Base-by-base conservation (phyloP, 23 tunicate genomes). In the Ascidia mentula region DNA sequence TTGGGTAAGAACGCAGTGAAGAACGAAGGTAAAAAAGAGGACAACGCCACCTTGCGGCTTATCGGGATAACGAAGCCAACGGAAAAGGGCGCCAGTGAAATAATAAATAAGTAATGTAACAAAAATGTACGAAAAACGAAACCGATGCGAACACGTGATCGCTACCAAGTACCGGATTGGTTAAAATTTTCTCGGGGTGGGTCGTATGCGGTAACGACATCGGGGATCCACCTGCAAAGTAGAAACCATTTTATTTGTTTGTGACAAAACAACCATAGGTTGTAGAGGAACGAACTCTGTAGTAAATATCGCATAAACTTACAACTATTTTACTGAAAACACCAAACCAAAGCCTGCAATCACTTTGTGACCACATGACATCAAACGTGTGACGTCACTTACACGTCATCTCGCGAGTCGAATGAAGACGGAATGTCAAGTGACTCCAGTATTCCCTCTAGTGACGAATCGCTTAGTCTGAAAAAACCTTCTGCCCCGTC, bases 391-490 rank as follows among this genome's bases (percentile, higher is more conserved):
- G 65, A 53, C 65, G 65, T 53, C 74, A 71, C 74, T 71, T 71
- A 71, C 74, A 71, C 39, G 38, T 33, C 74, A 34, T 71, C 74
- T 3, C 65, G 65, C 65, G 65, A 53, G 32, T 71, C 74, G 39
- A 30, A 71, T 22, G 32, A 18, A 18, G 74, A 34, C 17, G 81
- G 81, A 46, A 77, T 31, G 45, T 42, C 60, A 31, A 38, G 33
- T 6, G 76, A 40, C 40, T 84, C 89, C 39, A 85, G 84, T 18
- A 79, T 65, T 32, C 82, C 84, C 71, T 85, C 89, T 31, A 85
- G 59, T 26, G 89, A 77, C 36, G 89, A 85, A 40, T 42, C 73
- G 45, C 89, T 85, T 20, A 69, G 36, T 26, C 72, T 38, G 1
- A 42, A 53, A 32, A 72, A 31, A 32, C 45, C 82, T 24, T 73